These are phyloP conservation scores for Cotesia chilonis DNA, from an alignment of 1,140 invertebrate species.

Conservation along the genomic window DNA sequence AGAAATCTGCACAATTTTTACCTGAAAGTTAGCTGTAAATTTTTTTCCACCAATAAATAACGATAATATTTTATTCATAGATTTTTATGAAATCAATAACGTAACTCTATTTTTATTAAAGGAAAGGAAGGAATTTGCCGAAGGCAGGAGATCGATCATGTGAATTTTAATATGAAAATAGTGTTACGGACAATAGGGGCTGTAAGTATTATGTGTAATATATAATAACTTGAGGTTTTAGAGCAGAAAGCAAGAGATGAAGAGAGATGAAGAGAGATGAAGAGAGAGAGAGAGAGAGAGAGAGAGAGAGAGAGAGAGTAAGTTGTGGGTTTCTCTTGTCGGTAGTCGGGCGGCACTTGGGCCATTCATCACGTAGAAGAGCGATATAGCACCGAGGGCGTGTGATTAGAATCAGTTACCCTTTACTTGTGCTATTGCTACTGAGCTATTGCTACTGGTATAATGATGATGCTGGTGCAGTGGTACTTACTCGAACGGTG, in stretches of 20 bases:
- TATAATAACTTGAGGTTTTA: conserved; percentile 2
- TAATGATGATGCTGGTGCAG: conserved; percentile 19
- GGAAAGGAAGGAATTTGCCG: background rate
- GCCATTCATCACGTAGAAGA: conserved; percentile 52
- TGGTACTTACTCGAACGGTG: conserved; percentile 38
- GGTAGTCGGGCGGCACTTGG: conserved; percentile 53
- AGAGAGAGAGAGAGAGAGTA: background rate
- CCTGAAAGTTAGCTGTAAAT: too few relatives aligned
- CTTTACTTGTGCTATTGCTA: conserved; percentile 49
- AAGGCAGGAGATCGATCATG: conserved; percentile 22
- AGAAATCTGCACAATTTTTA: too few relatives aligned
- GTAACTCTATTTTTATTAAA: conserved; percentile 1
- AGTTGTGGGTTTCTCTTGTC: conserved; percentile 30
- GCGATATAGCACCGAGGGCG: conserved; percentile 48
- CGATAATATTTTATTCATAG: conserved; percentile 14
- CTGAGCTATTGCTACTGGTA: too few relatives aligned
- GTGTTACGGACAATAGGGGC: conserved; percentile 1
- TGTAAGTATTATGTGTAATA: background rate
- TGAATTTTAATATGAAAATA: conserved; percentile 51
- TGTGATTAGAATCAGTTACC: conserved; percentile 61
- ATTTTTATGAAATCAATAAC: conserved; percentile 43
- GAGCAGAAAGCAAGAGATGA: too few relatives aligned
- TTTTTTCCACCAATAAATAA: too few relatives aligned
- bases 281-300: too few relatives aligned
- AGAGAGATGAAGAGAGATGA: too few relatives aligned